phyloP scores from a whole-genome alignment of 64 coral and sea anemone species.

The Montipora foliosa region DNA sequence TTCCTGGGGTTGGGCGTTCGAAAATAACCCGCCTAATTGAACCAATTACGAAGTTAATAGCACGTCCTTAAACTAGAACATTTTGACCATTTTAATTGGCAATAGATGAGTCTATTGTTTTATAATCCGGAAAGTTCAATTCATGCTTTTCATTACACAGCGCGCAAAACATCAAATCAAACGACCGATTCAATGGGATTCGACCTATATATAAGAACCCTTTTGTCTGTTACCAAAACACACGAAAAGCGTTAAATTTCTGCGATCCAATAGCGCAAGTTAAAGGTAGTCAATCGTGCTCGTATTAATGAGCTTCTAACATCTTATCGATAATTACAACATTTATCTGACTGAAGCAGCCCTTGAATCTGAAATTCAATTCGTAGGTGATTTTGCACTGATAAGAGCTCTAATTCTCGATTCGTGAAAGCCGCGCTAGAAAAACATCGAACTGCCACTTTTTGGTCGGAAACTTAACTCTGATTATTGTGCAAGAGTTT shows the following conservation, averaged over 20 bases:
- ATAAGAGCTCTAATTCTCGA: neutral
- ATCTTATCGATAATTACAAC: slow-evolving; percentile 31
- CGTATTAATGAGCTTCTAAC: slow-evolving; percentile 13
- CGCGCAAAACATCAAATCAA: slow-evolving; percentile 14
- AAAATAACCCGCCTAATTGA: slow-evolving; percentile 12
- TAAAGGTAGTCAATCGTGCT: neutral
- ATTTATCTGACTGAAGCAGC: slow-evolving; percentile 18
- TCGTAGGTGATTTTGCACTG: neutral
- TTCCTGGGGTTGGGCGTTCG: slow-evolving; percentile 6
- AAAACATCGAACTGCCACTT: neutral
- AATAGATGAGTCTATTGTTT: slow-evolving; percentile 13
- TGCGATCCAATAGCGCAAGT: neutral
- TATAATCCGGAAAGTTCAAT: slow-evolving; percentile 34
- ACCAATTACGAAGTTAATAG: slow-evolving; percentile 23
- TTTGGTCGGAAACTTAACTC: neutral
- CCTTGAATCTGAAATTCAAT: slow-evolving; percentile 48
- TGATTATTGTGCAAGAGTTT: neutral
- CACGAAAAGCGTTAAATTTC: neutral
- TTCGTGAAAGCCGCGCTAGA: neutral
- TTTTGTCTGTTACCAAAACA: slow-evolving; percentile 26
- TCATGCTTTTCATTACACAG: neutral
- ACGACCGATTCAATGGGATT: neutral
- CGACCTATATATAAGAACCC: neutral
- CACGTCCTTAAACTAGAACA: neutral
- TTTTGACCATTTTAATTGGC: neutral